phyloP scores from a whole-genome alignment of 2,888 invertebrate genomes.

The Dyspetes luteomarginatus region DNA sequence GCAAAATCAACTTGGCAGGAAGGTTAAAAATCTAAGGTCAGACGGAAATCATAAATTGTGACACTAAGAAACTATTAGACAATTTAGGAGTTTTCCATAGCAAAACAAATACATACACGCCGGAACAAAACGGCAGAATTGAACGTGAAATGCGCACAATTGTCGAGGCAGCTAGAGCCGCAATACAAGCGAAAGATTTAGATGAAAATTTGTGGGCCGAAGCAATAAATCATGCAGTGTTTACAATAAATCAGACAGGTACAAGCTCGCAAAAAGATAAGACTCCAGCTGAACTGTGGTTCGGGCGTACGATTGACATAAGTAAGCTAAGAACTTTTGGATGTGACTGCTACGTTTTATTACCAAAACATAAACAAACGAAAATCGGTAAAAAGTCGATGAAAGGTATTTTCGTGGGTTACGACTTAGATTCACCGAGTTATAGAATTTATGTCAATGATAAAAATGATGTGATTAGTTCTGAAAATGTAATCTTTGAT shows the following conservation, averaged over 20 bases:
- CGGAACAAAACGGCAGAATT: slow-evolving; percentile 76
- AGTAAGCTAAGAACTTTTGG: slow-evolving; percentile 55
- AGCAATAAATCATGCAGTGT: slow-evolving; percentile 45
- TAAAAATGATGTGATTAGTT: slow-evolving; percentile 63
- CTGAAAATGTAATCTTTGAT: slow-evolving; percentile 66
- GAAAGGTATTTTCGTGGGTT: slow-evolving; percentile 68
- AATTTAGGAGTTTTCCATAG: slow-evolving; percentile 71
- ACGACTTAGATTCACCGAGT: slow-evolving; percentile 67
- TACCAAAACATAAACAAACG: slow-evolving; percentile 56
- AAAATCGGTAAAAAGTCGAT: slow-evolving; percentile 60
- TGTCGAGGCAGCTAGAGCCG: slow-evolving; percentile 73
- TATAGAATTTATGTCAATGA: slow-evolving; percentile 64
- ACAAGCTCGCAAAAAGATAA: slow-evolving; percentile 54
- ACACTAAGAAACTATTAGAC: slow-evolving; percentile 66
- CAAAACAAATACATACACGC: slow-evolving; percentile 70
- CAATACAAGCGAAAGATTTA: slow-evolving; percentile 59
- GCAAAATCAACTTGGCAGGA: slow-evolving; percentile 73
- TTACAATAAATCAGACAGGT: slow-evolving; percentile 66
- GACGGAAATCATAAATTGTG: slow-evolving; percentile 74
- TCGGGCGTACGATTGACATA: slow-evolving; percentile 58
- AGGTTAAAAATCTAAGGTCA: slow-evolving; percentile 69
- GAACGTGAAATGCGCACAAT: slow-evolving; percentile 77
- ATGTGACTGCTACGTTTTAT: slow-evolving; percentile 59
- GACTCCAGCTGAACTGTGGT: slow-evolving; percentile 65
- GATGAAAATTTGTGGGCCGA: slow-evolving; percentile 22